These are phyloP conservation scores for Triplophysa rosa DNA, from an alignment of 2,113 vertebrate genomes.

Conservation along the genomic window DNA sequence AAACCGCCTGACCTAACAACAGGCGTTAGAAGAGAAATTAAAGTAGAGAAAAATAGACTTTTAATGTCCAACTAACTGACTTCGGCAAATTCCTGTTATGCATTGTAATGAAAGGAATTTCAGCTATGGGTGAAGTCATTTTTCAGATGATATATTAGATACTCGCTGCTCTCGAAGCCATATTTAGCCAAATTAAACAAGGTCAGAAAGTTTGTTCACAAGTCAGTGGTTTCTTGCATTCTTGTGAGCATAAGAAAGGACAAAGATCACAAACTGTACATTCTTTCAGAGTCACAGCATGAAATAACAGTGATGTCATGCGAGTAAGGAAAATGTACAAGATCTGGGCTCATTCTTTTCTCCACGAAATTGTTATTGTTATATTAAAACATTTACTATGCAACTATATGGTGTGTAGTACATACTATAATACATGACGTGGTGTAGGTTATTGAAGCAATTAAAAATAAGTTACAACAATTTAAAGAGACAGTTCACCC, in stretches of 20 bases:
- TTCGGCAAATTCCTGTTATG: not conserved
- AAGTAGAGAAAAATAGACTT: not conserved
- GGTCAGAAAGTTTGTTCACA: slow-evolving; percentile 28
- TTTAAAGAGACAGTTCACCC: too few relatives aligned
- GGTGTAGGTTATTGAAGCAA: too few relatives aligned
- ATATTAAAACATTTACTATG: too few relatives aligned
- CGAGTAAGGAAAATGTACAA: not conserved
- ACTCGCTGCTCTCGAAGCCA: not conserved
- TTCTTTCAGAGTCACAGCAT: slow-evolving; percentile 57
- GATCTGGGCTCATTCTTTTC: too few relatives aligned
- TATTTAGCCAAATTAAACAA: slow-evolving; percentile 19
- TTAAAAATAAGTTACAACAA: too few relatives aligned
- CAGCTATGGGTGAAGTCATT: not conserved
- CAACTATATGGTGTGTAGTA: too few relatives aligned
- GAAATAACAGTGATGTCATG: slow-evolving; percentile 19
- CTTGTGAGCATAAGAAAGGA: slow-evolving; percentile 31
- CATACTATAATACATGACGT: too few relatives aligned
- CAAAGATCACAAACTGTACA: slow-evolving; percentile 49
- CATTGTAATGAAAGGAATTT: not conserved
- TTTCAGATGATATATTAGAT: not conserved
- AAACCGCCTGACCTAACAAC: not conserved
- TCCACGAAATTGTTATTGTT: too few relatives aligned
- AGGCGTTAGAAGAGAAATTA: not conserved
- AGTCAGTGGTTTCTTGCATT: slow-evolving; percentile 31
- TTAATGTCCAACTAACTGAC: not conserved